Percentiles rank a stretch among this genome's conserved stretches.
Conservation (phyloP, 1,140 invertebrate species). For the Thaumatotibia leucotreta region DNA sequence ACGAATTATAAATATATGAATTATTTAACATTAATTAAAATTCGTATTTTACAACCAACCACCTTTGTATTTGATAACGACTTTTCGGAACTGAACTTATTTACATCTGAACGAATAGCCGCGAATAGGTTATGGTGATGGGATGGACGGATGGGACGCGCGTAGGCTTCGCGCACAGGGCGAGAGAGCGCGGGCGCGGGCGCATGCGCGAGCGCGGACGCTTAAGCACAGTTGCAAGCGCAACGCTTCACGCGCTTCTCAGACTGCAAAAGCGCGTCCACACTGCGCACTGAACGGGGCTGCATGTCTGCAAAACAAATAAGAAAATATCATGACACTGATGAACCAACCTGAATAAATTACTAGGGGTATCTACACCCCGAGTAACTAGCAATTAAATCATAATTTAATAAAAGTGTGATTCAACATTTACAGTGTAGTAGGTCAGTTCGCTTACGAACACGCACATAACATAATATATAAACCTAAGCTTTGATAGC, state of each 20-base stretch:
- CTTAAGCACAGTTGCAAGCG: conserved; percentile 53
- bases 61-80: conserved; percentile 36
- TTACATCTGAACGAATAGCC: conserved; percentile 55
- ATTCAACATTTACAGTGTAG: too few relatives aligned
- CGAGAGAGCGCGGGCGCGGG: neutral
- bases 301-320: conserved; percentile 53
- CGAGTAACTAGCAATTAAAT: too few relatives aligned
- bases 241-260: conserved; percentile 64
- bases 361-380: too few relatives aligned
- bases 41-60: conserved; percentile 34
- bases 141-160: conserved; percentile 42
- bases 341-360: neutral
- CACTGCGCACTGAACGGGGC: conserved; percentile 65
- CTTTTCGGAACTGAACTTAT: conserved; percentile 43
- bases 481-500: too few relatives aligned
- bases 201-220: neutral
- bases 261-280: conserved; percentile 41
- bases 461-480: too few relatives aligned
- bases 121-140: conserved; percentile 34
- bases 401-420: too few relatives aligned
- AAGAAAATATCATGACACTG: neutral
- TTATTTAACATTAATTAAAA: conserved; percentile 40
- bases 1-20: conserved; percentile 30
- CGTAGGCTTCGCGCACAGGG: conserved; percentile 16
- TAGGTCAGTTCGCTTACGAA: too few relatives aligned